A percentile compares a stretch with the other conserved stretches of the same genome.
Conservation (phyloP, 2,888 invertebrate genomes). For the Tinea semifulvella region DNA sequence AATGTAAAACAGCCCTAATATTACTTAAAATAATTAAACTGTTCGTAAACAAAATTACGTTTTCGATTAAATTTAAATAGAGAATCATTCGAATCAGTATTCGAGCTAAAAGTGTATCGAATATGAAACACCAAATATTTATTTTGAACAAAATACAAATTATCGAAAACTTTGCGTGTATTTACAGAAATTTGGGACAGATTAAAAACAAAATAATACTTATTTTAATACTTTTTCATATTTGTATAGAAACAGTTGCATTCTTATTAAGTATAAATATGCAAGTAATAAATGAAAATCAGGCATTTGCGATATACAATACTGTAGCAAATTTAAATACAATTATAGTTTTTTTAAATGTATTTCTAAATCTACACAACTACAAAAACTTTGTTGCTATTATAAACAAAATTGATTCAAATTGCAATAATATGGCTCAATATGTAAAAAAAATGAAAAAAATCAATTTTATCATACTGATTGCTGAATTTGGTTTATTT, state of each 20-base stretch:
- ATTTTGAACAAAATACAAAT: not conserved
- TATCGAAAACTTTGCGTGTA: not conserved
- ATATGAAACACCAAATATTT: not conserved
- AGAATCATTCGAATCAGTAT: no score
- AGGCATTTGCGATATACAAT: not conserved
- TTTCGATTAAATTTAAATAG: no score
- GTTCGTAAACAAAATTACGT: no score
- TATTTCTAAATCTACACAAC: not conserved
- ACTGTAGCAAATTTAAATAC: not conserved
- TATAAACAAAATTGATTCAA: not conserved
- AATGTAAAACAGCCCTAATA: no score
- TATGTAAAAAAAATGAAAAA: not conserved
- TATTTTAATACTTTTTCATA: not conserved
- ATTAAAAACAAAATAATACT: not conserved
- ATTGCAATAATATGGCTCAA: not conserved
- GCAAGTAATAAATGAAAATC: no score
- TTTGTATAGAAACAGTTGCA: not conserved
- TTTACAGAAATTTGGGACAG: constrained; percentile 6
- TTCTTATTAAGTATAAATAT: no score
- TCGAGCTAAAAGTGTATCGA: no score
- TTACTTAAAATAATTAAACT: no score
- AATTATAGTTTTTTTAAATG: not conserved
- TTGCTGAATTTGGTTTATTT: not conserved
- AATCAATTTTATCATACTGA: not conserved
- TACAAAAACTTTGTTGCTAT: not conserved